phyloP scores from a whole-genome alignment of 53 echinoderm and acorn worm genomes.

The Crossaster papposus region DNA sequence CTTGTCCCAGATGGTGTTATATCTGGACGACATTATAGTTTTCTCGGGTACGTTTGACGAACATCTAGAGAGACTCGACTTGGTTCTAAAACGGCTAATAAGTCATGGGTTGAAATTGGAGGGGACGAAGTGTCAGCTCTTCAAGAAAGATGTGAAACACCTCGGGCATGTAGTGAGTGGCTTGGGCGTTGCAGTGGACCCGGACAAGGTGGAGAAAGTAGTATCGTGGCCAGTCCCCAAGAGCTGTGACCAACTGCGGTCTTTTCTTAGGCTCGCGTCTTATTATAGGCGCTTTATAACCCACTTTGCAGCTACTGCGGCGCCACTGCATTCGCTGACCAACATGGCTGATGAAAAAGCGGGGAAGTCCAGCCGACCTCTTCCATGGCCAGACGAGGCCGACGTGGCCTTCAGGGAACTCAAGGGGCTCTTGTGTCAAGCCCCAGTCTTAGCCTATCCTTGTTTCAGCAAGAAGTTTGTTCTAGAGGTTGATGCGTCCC shows the following conservation, averaged over 20 bases:
- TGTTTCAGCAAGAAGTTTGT: constrained; percentile 38
- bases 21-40: constrained; percentile 57
- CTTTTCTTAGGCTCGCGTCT: neutral
- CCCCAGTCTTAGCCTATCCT: constrained; percentile 62
- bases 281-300: neutral
- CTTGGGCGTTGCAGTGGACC: neutral
- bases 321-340: neutral
- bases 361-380: constrained; percentile 5
- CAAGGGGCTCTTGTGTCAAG: constrained; percentile 20
- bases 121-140: neutral
- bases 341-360: neutral
- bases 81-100: neutral
- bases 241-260: neutral
- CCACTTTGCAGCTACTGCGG: neutral
- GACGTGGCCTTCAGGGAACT: constrained; percentile 35
- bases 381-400: constrained; percentile 52
- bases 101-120: constrained; percentile 15
- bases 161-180: neutral
- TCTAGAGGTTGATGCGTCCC: constrained; percentile 54
- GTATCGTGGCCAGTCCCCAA: neutral
- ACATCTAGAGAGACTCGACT: constrained; percentile 16
- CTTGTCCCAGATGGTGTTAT: constrained; percentile 31
- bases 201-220: neutral
- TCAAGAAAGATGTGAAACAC: neutral
- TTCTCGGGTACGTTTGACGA: constrained; percentile 52